A percentile compares a stretch with the other conserved stretches of the same genome.
phyloP scores from a whole-genome alignment of 2,888 invertebrate species.

The Thereva unica region DNA sequence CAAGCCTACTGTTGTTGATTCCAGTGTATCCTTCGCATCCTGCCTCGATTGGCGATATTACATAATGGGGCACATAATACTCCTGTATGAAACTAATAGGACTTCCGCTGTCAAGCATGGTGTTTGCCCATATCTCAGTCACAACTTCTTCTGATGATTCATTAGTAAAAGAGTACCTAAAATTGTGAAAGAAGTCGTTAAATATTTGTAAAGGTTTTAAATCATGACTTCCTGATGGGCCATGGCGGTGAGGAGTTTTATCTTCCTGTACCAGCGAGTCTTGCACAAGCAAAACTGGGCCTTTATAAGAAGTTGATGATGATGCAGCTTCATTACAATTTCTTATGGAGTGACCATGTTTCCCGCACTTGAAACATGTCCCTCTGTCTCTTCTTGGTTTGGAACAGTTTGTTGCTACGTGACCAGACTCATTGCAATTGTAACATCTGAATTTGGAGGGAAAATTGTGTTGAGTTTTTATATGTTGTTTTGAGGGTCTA shows the following conservation, averaged over 20 bases:
- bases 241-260: neutral
- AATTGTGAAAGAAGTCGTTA: too few species aligned
- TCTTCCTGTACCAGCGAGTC: slow-evolving; percentile 5
- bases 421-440: neutral
- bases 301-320: neutral
- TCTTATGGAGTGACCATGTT: neutral
- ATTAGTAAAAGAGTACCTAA: neutral
- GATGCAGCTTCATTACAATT: neutral
- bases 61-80: slow-evolving; percentile 6
- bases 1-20: slow-evolving; percentile 19
- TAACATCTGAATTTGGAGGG: neutral
- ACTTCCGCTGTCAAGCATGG: slow-evolving; percentile 4
- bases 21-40: neutral
- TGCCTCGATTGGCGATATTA: neutral
- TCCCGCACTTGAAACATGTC: neutral
- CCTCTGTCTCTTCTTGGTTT: neutral
- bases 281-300: neutral
- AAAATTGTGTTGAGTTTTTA: neutral
- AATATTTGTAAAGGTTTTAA: neutral
- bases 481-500: neutral
- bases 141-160: neutral
- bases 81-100: slow-evolving; percentile 23
- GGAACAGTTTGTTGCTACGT: neutral
- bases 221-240: neutral
- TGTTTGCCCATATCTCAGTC: neutral